phyloP scores from a whole-genome alignment of 2,888 invertebrate species.

The Cosmopolites sordidus region DNA sequence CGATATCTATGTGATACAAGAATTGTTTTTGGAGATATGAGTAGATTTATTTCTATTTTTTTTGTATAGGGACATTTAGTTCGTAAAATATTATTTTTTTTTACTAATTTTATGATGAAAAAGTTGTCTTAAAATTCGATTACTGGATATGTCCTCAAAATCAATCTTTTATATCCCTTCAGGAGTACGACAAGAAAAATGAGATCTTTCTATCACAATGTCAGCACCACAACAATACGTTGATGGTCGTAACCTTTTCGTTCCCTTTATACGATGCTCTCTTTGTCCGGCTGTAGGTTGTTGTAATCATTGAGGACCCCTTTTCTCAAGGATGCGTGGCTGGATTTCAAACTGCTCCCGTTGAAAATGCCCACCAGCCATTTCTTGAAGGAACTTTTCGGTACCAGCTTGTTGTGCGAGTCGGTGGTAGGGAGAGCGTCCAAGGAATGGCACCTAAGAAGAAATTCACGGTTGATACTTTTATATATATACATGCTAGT shows the following conservation, averaged over 20 bases:
- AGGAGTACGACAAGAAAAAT: not conserved
- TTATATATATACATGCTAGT: no score
- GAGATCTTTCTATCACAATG: not conserved
- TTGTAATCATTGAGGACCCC: conserved; percentile 53
- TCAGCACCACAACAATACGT: not conserved
- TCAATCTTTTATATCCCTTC: no score
- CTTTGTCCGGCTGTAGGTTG: conserved; percentile 55
- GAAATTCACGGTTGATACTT: no score
- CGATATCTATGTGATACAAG: no score
- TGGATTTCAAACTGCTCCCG: conserved; percentile 65
- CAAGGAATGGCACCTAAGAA: conserved; percentile 66
- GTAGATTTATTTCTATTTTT: no score
- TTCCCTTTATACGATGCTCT: conserved; percentile 54
- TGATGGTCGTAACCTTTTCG: not conserved
- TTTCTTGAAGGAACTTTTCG: conserved; percentile 61
- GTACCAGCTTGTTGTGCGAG: conserved; percentile 57
- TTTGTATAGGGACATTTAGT: no score
- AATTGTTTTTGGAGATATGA: no score
- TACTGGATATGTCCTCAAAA: no score
- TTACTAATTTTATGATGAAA: no score
- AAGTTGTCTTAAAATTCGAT: no score
- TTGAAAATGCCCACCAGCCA: conserved; percentile 75
- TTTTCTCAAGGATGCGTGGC: conserved; percentile 56
- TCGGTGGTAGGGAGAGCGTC: conserved; percentile 58
- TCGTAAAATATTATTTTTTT: no score